Evolutionary conservation across 2,113 vertebrate genomes (phyloP).

Genomic region (Pygoscelis adeliae): DNA sequence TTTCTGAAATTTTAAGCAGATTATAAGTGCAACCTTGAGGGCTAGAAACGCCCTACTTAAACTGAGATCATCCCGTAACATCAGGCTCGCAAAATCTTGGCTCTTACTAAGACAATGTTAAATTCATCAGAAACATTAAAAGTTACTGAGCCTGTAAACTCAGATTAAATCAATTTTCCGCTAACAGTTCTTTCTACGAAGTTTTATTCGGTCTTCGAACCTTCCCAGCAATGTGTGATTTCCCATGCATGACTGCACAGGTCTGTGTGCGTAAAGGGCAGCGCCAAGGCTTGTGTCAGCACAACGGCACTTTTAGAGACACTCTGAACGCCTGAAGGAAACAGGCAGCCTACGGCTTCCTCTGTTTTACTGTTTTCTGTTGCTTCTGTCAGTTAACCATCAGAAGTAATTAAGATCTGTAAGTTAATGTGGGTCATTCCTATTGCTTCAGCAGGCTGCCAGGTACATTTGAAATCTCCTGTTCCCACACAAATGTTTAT

Average conservation of each 20-base stretch:
- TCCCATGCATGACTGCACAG: not conserved
- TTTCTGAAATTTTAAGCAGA: not conserved
- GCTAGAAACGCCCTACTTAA: not conserved
- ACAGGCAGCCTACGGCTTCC: not conserved
- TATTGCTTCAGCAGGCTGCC: not conserved
- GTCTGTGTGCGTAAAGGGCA: not conserved
- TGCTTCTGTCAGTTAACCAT: conserved; percentile 16
- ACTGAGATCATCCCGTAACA: not conserved
- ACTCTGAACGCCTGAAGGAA: not conserved
- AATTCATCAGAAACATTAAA: not conserved
- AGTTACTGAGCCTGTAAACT: not conserved
- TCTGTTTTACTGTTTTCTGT: not conserved
- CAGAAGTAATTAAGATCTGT: conserved; percentile 30
- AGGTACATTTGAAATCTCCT: not conserved
- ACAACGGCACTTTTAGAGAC: not conserved
- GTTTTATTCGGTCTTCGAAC: not conserved
- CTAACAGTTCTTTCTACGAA: not conserved
- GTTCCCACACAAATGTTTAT: conserved; percentile 21
- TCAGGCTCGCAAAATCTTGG: rapidly evolving
- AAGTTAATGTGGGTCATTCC: not conserved
- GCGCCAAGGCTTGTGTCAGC: not conserved
- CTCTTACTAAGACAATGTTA: not conserved
- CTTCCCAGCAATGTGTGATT: not conserved
- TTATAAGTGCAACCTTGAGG: not conserved
- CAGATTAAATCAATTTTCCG: not conserved